Evolutionary conservation across 2,888 invertebrate species (phyloP).

Genomic region (Mechanitis mazaeus): DNA sequence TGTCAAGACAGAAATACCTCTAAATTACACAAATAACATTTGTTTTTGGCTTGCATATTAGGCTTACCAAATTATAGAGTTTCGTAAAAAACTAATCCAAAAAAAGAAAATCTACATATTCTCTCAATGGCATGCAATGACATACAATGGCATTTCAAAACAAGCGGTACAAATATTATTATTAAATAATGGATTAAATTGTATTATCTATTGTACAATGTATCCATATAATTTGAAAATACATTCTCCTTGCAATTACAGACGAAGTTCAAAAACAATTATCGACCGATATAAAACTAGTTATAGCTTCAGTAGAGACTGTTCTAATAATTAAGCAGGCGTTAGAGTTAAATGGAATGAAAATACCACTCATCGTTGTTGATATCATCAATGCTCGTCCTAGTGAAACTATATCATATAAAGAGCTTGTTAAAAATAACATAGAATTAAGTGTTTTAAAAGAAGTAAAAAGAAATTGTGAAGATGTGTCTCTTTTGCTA

Average conservation of each 20-base stretch:
- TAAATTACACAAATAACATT: no score
- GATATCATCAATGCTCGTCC: slow-evolving; percentile 49
- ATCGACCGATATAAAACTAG: slow-evolving; percentile 72
- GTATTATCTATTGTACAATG: no score
- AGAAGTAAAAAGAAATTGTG: slow-evolving; percentile 49
- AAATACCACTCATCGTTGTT: slow-evolving; percentile 70
- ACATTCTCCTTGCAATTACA: slow-evolving; percentile 38
- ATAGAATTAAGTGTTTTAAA: slow-evolving; percentile 68
- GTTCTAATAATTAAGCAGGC: slow-evolving; percentile 66
- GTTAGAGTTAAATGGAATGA: slow-evolving; percentile 54
- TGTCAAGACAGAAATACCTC: no score
- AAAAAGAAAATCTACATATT: no score
- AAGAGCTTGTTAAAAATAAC: slow-evolving; percentile 71
- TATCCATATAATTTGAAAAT: not conserved
- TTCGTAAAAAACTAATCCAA: no score
- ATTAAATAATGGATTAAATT: no score
- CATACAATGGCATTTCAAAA: no score
- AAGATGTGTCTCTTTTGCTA: slow-evolving; percentile 81
- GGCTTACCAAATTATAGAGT: no score
- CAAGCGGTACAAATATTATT: no score
- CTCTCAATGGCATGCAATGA: no score
- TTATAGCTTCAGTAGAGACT: slow-evolving; percentile 72
- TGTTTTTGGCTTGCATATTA: no score
- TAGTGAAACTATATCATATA: slow-evolving; percentile 75
- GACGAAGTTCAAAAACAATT: slow-evolving; percentile 80